Base-by-base conservation (phyloP, 2,888 invertebrate genomes). In the Cremastinae sp. region DNA sequence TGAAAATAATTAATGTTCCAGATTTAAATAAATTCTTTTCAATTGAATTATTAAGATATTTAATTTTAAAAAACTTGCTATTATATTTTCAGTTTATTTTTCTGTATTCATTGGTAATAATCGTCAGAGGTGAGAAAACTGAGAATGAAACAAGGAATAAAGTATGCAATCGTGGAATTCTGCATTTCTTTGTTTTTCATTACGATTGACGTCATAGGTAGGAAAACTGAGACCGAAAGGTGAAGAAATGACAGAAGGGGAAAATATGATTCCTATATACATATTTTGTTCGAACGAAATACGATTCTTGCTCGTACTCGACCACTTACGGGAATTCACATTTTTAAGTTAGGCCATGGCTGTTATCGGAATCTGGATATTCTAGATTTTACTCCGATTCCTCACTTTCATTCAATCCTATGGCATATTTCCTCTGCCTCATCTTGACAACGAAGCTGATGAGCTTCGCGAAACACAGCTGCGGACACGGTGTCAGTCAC, bases 281-380 rank as follows among this genome's bases (percentile, higher is more conserved):
- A 34, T 75, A 70, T 75, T 64, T 70, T 49, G 34, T 38, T 53
- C 59, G 53, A 53, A 70, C 69, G 69, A 28, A 64, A 70, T 65
- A 51, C 45, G 74, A 74, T 58, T 58, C 62, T 43, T 34, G 18
- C n/a, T n/a, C n/a, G n/a, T n/a, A n/a, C n/a, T n/a, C n/a, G n/a
- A n/a, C n/a, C n/a, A n/a, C n/a, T n/a, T 34, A 51, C 12, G 36
- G 12, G n/a, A 20, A 58, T 58, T 59, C 59, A 51, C 51, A 53
- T 70, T 70, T 12, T 75, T 65, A 49, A 36, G 38, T 20, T 64
- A 38, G 41, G 18, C 45, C 51, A 64, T 38, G 72, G 64, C 38
- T 49, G 10, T 56, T 8, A 18, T 10, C 8, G 10, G 9, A 9
- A 34, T 49, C 47, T 47, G n/a, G 56, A 59, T 22, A 45, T 28